A percentile compares a stretch with the other conserved stretches of the same genome.
These are phyloP conservation scores for Scelioninae gen. 1 DNA, from an alignment of 2,888 invertebrate genomes.

Conservation along the genomic window DNA sequence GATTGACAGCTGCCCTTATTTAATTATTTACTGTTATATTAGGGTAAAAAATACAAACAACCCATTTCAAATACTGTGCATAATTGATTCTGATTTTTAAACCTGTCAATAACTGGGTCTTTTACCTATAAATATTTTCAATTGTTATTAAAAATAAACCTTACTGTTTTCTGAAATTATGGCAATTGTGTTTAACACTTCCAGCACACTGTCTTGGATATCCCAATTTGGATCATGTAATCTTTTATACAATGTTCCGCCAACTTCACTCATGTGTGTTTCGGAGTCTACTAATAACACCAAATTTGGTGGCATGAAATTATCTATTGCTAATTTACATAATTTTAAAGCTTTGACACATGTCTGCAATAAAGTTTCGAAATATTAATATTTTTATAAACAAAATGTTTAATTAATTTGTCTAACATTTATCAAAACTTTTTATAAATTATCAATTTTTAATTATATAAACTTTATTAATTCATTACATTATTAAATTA, in stretches of 20 bases:
- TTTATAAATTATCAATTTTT: too few species aligned
- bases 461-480: not conserved
- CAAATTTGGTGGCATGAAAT: constrained; percentile 91
- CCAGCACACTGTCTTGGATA: constrained; percentile 90
- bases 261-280: constrained; percentile 87
- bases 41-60: too few species aligned
- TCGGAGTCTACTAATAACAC: constrained; percentile 89
- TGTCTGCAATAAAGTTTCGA: constrained; percentile 85
- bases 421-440: too few species aligned
- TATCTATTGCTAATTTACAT: constrained; percentile 88
- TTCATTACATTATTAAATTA: not conserved
- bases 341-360: constrained; percentile 89
- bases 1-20: too few species aligned
- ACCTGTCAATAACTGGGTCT: too few species aligned
- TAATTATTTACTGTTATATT: too few species aligned
- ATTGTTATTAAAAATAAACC: constrained; percentile 73
- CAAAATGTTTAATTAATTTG: too few species aligned
- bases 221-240: constrained; percentile 91
- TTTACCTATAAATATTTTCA: not conserved
- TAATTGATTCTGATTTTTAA: too few species aligned
- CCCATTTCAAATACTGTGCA: too few species aligned
- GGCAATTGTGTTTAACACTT: constrained; percentile 89
- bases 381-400: not conserved
- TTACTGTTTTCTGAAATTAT: constrained; percentile 89
- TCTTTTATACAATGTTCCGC: constrained; percentile 88